Evolutionary conservation across 2,888 invertebrate species (phyloP), one percentile per base, ranked within the genome.

Genomic region (Malthinus flaveolus): DNA sequence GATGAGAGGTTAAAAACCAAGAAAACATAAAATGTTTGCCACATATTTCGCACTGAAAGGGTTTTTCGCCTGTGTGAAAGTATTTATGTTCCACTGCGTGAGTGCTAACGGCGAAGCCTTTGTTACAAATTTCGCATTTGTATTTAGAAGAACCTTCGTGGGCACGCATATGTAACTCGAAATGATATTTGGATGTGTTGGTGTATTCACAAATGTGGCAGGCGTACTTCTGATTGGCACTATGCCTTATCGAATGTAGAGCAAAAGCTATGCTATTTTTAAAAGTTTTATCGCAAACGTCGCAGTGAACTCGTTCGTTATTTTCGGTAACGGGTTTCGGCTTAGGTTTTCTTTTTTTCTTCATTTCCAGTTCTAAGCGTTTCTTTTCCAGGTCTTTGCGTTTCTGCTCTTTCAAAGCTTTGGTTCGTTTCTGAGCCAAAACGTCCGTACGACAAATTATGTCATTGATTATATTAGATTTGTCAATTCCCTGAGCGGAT

Each of bases 81-180:
- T 84, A 84, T 67, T 80, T 80, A 71, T 84, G 84, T 61, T 83
- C 83, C 3, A 37, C 74, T 56, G 84, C 84, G 0, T 81, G 75
- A 3, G 80, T 79, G 9, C 75, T 75, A 53, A 74, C 73, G 63
- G 81, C 81, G 55, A 82, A 82, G 15, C 80, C 80, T 58, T 82
- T 82, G 58, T 80, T 79, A 66, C 83, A 83, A 8, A 81, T 79
- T 62, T 82, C 81, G 69, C 83, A 83, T 63, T 81, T 81, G 69
- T 82, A 83, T 44, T 81, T 81, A 62, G 81, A 76, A 51, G 77
- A 76, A 2, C 75, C 72, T 32, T 74, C 75, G 53, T 77, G 77
- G 48, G 72, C 72, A 52, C 71, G 71, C 32, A 74, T 72, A 54
- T 76, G 76, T 53, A 74, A 73, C 5, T 71, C 62, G 9, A 74